A percentile compares a stretch with the other conserved stretches of the same genome.
phyloP scores from a whole-genome alignment of 2,113 vertebrate species.

The Phaethornis superciliosus region DNA sequence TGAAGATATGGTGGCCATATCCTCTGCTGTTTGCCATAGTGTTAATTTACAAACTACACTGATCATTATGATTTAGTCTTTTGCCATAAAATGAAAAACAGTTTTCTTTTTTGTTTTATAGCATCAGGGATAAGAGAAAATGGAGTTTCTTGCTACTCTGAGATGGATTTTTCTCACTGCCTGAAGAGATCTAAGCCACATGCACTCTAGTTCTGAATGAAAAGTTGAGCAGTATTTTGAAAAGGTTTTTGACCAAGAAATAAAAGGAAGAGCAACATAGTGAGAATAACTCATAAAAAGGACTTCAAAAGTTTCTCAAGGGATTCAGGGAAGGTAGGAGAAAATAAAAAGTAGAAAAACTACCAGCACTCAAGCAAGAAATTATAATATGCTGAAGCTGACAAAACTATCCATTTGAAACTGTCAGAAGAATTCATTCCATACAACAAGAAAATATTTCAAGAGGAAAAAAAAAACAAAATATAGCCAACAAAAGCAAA shows the following conservation, averaged over 20 bases:
- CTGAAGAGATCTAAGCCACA: neutral
- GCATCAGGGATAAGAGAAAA: neutral
- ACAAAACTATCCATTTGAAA: neutral
- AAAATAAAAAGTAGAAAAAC: neutral
- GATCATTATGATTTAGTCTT: neutral
- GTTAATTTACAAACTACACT: neutral
- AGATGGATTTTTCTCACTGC: neutral
- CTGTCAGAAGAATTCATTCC: neutral
- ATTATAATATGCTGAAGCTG: neutral
- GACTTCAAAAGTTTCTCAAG: neutral
- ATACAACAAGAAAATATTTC: neutral
- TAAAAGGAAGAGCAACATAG: neutral
- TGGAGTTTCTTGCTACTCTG: neutral
- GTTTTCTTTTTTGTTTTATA: neutral
- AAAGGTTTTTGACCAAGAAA: neutral
- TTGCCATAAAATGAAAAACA: neutral
- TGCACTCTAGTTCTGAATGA: neutral
- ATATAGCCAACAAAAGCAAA: neutral
- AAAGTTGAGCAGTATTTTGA: neutral
- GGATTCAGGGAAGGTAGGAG: neutral
- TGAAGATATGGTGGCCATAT: neutral
- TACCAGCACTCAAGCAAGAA: neutral
- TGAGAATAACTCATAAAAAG: neutral
- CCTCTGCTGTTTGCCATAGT: neutral
- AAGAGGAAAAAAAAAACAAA: neutral